Base-by-base conservation (phyloP, 2,797 vertebrate species). In the Rhynchotus rufescens region DNA sequence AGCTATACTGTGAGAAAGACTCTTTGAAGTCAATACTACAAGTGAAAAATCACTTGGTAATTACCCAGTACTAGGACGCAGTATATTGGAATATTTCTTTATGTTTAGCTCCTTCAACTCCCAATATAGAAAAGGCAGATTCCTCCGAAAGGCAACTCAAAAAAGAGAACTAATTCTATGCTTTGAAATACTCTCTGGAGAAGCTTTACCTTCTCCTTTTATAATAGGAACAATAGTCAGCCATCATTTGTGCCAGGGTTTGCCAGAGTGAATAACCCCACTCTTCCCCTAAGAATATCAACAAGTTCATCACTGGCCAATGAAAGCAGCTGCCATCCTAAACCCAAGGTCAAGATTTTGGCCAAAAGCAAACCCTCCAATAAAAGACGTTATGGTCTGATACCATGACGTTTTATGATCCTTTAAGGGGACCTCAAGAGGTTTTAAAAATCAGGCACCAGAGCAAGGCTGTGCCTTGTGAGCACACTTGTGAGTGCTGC, bases 11-110 rank as follows among this genome's bases (percentile, higher is more conserved):
- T 25, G 21, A 79, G 44, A 90, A 76, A 7, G 6, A n/a, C 11
- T 80, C 38, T 72, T 89, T 83, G 73, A 89, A 90, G 74, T 79
- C 61, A 79, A 4, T 51, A 60, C 11, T 64, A 32, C 15, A 56
- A 66, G 5, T 6, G 17, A n/a, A 87, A 87, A 94, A 57, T 52
- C 2, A 22, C 75, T 80, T 83, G 15, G 47, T 64, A 96, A 79
- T 73, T 89, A 56, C 14, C 9, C 32, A 59, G 42, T 21, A 85
- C 75, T 7, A 6, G 9, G 5, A 30, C 69, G 19, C 38, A 81
- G 2, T 62, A 73, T 54, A 5, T 42, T 88, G 54, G 36, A 54
- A 2, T 62, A 59, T 62, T 86, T 84, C 34, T 40, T 76, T 71
- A 4, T 19, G 65, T 89, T 80, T 73, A 61, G 5, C 9, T 72